A percentile compares a stretch with the other conserved stretches of the same genome.
Conservation (phyloP, 1,140 invertebrate species). For the Paralvinella palmiformis region DNA sequence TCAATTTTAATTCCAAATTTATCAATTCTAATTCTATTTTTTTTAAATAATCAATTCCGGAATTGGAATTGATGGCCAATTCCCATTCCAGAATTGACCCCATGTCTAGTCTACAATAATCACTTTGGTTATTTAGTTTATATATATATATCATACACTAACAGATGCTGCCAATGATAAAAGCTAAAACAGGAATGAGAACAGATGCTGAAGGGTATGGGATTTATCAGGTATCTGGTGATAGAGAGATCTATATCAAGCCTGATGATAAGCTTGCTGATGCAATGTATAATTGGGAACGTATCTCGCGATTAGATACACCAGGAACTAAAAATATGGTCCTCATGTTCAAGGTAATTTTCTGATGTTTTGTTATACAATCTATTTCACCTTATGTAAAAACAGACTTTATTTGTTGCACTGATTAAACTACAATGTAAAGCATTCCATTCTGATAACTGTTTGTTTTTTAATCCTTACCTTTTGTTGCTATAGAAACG, state of each 20-base stretch:
- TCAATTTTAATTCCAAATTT: too few species aligned
- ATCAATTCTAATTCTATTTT: too few species aligned
- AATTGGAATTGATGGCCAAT: too few species aligned
- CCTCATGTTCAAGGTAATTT: neutral
- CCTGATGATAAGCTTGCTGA: neutral
- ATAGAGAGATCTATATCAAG: neutral
- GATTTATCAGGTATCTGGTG: constrained; percentile 60
- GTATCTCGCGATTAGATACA: neutral
- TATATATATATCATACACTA: constrained; percentile 18
- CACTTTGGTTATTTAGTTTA: too few species aligned
- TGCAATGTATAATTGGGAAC: neutral
- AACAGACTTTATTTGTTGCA: too few species aligned
- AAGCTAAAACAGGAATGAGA: constrained; percentile 83
- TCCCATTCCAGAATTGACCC: too few species aligned
- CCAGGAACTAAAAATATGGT: neutral
- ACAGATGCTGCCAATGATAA: constrained; percentile 75
- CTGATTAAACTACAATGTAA: too few species aligned
- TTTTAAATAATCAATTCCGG: too few species aligned
- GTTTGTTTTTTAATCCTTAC: neutral
- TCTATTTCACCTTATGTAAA: neutral
- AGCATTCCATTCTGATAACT: too few species aligned
- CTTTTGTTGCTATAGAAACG: constrained; percentile 68
- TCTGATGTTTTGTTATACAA: neutral
- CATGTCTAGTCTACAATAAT: too few species aligned
- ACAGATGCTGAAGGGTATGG: constrained; percentile 75